Base-by-base conservation (phyloP, 2,888 invertebrate species). In the Stramonita haemastoma region DNA sequence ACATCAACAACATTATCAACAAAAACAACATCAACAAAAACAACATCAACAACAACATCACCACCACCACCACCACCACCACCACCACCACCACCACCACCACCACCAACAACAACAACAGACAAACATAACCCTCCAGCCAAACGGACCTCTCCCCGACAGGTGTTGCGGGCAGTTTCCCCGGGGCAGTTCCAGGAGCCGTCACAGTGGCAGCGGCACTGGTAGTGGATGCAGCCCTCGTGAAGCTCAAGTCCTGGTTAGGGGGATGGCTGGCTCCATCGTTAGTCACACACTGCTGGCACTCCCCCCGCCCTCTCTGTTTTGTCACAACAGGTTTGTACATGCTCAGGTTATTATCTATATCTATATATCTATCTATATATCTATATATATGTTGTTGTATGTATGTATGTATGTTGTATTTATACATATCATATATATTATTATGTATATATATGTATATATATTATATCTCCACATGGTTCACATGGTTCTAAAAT, bases 151-250 rank as follows among this genome's bases (percentile, higher is more conserved):
- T 92, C 91, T 32, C 90, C 91, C n/a, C 90, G 86, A 57, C 92
- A 93, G 57, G 89, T 87, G 83, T 92, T 91, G 36, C 91, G 83
- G 0, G 92, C 91, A 11, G 90, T 90, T 19, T 91, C 88, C 0
- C 91, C 91, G 0, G 94, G 94, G 79, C 94, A 94, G 26, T 90
- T 89, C 70, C 93, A 92, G 34, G 93, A 92, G 0, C 95, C 95
- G 70, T 94, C 93, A 90, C 95, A 95, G 46, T 92, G 92, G 90
- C 95, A 95, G 32, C 93, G 93, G 88, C 95, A 95, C 83, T 90
- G 90, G 87, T 91, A 92, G 34, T 90, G 90, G 70, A 91, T 87
- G 85, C 93, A 93, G 77, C 89, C 91, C 36, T 90, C 84, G 32
- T 84, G 85, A 70, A 92, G 86, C 29, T 86, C 86, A 93, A 93